These are phyloP conservation scores for Distichodus sexfasciatus DNA, from an alignment of 2,797 vertebrate genomes.

Conservation along the genomic window DNA sequence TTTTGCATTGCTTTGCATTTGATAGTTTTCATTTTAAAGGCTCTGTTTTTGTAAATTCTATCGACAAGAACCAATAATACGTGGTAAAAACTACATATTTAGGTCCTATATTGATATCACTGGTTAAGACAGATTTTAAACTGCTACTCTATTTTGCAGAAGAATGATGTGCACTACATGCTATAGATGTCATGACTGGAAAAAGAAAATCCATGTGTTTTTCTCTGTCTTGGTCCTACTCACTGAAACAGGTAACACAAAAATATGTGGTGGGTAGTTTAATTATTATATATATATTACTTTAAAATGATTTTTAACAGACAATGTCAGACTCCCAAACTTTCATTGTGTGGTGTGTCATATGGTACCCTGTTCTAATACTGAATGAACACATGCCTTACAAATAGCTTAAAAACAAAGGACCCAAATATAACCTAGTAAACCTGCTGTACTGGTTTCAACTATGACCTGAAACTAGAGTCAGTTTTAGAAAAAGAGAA, in stretches of 20 bases:
- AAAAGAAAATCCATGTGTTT: constrained; percentile 32
- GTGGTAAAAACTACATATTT: too few species aligned
- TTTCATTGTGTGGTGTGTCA: neutral
- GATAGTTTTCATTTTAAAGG: too few species aligned
- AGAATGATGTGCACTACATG: constrained; percentile 35
- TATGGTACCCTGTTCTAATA: constrained; percentile 1
- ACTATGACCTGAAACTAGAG: constrained; percentile 3
- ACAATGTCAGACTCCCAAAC: neutral
- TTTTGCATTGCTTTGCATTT: too few species aligned
- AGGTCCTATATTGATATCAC: too few species aligned
- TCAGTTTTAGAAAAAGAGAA: neutral
- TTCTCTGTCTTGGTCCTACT: constrained; percentile 53
- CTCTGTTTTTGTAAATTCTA: too few species aligned
- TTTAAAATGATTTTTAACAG: too few species aligned
- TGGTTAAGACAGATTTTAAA: neutral
- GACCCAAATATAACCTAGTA: constrained; percentile 5
- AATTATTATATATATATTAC: too few species aligned
- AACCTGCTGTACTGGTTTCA: constrained; percentile 36
- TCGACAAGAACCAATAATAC: neutral
- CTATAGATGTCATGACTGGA: neutral
- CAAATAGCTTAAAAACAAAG: constrained; percentile 5
- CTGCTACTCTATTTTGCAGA: constrained; percentile 44
- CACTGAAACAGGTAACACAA: constrained; percentile 54
- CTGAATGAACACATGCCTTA: constrained; percentile 1
- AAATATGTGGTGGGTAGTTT: too few species aligned